Percentiles rank a stretch among this genome's conserved stretches.
Conservation (phyloP, 2,113 vertebrate genomes). For the Onychostruthus taczanowskii region DNA sequence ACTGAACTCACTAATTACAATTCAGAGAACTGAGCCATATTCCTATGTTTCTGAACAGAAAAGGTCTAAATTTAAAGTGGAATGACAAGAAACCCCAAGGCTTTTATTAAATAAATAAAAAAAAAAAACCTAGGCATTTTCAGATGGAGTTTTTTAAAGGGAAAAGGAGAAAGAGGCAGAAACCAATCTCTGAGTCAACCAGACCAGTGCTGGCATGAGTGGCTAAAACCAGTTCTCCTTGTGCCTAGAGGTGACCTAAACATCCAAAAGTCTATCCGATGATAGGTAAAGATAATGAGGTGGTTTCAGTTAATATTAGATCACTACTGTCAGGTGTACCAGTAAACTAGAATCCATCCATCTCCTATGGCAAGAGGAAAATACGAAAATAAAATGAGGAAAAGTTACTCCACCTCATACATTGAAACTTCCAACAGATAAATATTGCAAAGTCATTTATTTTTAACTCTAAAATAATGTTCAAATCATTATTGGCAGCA, state of each 20-base stretch:
- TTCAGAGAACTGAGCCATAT: not conserved
- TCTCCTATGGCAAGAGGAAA: not conserved
- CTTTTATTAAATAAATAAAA: not conserved
- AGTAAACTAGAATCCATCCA: not conserved
- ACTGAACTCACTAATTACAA: not conserved
- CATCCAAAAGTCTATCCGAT: not conserved
- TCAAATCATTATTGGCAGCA: not conserved
- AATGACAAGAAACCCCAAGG: not conserved
- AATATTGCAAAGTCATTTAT: not conserved
- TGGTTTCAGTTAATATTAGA: not conserved
- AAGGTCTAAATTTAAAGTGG: not conserved
- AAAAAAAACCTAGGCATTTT: not conserved
- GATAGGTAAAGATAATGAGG: not conserved
- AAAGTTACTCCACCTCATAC: not conserved
- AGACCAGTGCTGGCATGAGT: not conserved
- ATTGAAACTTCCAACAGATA: not conserved
- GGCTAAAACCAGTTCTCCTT: not conserved
- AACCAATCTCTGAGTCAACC: not conserved
- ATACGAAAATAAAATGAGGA: not conserved
- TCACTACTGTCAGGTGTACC: not conserved
- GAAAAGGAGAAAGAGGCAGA: not conserved
- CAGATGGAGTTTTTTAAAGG: not conserved
- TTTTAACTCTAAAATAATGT: not conserved
- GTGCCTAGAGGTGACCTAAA: not conserved
- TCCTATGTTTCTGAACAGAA: not conserved